Base-by-base conservation (phyloP, 2,888 invertebrate genomes). In the Morpho deidamia region DNA sequence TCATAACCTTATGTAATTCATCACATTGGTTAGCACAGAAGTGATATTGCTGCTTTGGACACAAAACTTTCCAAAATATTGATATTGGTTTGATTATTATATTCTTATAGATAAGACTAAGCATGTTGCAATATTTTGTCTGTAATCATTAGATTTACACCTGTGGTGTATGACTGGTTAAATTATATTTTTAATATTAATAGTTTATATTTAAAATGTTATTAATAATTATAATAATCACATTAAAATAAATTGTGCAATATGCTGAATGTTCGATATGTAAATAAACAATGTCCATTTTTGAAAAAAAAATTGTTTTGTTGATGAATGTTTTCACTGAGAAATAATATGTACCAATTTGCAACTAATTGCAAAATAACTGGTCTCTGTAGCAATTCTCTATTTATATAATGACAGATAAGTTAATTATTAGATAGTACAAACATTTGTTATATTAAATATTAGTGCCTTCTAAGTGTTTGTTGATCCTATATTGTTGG, bases 121-220 rank as follows among this genome's bases (percentile, higher is more conserved):
- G 8, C n/a, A 39, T 32, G 8, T 39, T 39, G 39, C 32, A 39
- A 44, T 39, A 43, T 46, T 39, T n/a, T 49, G 33, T 14, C 34
- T 40, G 10, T 45, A 33, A 41, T 12, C 41, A 10, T 45, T 52
- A 11, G 10, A 56, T 53, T 51, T 55, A 47, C 52, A 56, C 53
- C 53, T 56, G 38, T 56, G 56, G 56, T 56, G 56, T 53, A 46
- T 39, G 53, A 59, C 56, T 56, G 58, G 53, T 53, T 49, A 48
- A 46, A 41, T 47, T 53, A 48, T 41, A 51, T 56, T 40, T 47
- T 40, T 40, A 11, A 39, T 40, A 48, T 12, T 48, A 41, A 39
- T n/a, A 39, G 23, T 23, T 23, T 23, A 23, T 23, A 23, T 23
- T 23, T 23, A 23, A 5, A 23, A 23, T 23, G 23, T 23, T 5